Conservation (phyloP, 2,888 invertebrate genomes). For the Chymomyza caudatula region DNA sequence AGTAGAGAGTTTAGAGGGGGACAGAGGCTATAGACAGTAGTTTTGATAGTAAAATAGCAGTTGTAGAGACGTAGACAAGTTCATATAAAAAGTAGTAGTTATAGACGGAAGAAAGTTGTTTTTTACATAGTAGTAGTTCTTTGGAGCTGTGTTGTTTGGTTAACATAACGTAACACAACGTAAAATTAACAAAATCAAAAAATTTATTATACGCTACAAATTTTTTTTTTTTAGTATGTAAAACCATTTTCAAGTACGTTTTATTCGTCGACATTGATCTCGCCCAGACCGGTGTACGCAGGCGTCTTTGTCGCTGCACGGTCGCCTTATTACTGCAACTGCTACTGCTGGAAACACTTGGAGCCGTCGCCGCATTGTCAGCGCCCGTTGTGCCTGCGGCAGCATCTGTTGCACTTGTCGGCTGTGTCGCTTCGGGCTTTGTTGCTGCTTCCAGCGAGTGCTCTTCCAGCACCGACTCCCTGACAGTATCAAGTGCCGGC, state of each 20-base stretch:
- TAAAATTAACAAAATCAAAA: conserved; percentile 39
- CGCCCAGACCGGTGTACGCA: conserved; percentile 90
- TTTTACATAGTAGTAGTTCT: conserved; percentile 14
- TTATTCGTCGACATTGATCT: conserved; percentile 83
- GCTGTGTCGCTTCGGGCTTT: conserved; percentile 2
- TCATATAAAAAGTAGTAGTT: no score
- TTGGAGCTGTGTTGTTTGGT: conserved; percentile 31
- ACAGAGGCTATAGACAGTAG: neutral
- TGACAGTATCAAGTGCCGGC: conserved; percentile 47
- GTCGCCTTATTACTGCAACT: conserved; percentile 79
- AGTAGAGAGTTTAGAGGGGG: neutral
- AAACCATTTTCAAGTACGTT: conserved; percentile 78
- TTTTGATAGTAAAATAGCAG: neutral
- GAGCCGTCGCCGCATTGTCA: conserved; percentile 27
- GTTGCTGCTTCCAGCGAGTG: conserved; percentile 11
- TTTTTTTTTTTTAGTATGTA: conserved; percentile 34
- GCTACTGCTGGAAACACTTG: conserved; percentile 72
- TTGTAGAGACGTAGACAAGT: conserved; percentile 18
- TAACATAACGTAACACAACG: conserved; percentile 42
- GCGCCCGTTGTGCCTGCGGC: conserved; percentile 21
- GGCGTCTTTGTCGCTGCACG: conserved; percentile 84
- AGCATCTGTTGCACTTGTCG: conserved; percentile 18
- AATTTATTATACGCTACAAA: conserved; percentile 41
- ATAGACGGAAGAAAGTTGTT: conserved; percentile 20
- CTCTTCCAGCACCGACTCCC: conserved; percentile 36